These are phyloP conservation scores for Polyommatus icarus DNA, from an alignment of 2,888 invertebrate species.

Conservation along the genomic window DNA sequence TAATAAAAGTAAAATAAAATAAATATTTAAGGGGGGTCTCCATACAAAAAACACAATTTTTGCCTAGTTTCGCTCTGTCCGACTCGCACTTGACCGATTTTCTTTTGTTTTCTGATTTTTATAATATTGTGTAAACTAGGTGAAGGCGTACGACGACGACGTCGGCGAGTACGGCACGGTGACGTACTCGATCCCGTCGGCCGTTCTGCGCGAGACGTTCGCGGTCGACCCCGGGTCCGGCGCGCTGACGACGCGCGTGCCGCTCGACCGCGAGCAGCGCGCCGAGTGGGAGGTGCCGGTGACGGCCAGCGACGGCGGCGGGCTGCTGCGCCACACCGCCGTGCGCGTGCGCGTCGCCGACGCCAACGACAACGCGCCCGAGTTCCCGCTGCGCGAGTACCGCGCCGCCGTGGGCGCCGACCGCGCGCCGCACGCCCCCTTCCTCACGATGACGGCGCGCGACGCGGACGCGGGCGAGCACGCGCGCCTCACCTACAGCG, in stretches of 20 bases:
- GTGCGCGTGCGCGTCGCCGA: constrained; percentile 91
- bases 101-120: no score
- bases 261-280: constrained; percentile 87
- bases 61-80: no score
- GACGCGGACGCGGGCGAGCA: constrained; percentile 89
- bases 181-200: constrained; percentile 89
- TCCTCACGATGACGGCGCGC: constrained; percentile 78
- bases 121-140: constrained; percentile 52
- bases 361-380: constrained; percentile 91
- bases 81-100: no score
- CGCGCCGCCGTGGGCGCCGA: constrained; percentile 84
- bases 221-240: constrained; percentile 86
- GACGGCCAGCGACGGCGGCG: constrained; percentile 90
- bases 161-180: constrained; percentile 88
- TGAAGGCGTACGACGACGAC: constrained; percentile 91
- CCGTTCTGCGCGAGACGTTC: constrained; percentile 86
- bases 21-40: no score
- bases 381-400: constrained; percentile 88
- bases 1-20: no score
- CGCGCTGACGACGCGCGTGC: constrained; percentile 84
- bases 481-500: constrained; percentile 86
- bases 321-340: constrained; percentile 86
- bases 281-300: constrained; percentile 83
- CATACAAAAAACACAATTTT: no score
- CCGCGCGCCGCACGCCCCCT: constrained; percentile 57